These are phyloP conservation scores for Papilio demoleus DNA, from an alignment of 2,888 invertebrate species.

Conservation along the genomic window DNA sequence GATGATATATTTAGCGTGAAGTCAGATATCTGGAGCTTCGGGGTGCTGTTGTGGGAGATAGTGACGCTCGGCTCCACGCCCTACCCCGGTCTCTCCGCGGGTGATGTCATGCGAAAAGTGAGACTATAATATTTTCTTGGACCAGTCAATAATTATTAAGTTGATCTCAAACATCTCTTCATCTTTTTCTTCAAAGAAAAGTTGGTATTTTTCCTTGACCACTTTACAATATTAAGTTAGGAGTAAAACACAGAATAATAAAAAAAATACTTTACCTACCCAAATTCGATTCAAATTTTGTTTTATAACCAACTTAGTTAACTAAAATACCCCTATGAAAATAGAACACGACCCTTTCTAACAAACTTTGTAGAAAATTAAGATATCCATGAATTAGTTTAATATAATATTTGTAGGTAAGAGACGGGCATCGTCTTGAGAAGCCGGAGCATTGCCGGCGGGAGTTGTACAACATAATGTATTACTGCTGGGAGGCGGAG, in stretches of 20 bases:
- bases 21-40: slow-evolving; percentile 98
- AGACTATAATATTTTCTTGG: background rate
- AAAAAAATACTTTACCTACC: too few species aligned
- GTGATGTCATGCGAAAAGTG: slow-evolving; percentile 95
- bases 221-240: too few species aligned
- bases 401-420: slow-evolving; percentile 82
- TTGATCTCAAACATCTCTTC: background rate
- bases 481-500: slow-evolving; percentile 96
- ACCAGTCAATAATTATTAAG: background rate
- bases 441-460: slow-evolving; percentile 97
- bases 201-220: too few species aligned
- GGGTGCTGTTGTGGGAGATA: slow-evolving; percentile 97
- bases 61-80: slow-evolving; percentile 97
- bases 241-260: too few species aligned
- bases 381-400: too few species aligned
- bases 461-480: slow-evolving; percentile 97
- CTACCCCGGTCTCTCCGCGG: slow-evolving; percentile 95
- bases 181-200: too few species aligned
- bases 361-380: too few species aligned
- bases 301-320: too few species aligned
- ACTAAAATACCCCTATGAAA: too few species aligned
- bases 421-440: slow-evolving; percentile 94
- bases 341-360: too few species aligned
- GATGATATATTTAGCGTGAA: slow-evolving; percentile 97
- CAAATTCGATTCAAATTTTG: too few species aligned